phyloP scores from a whole-genome alignment of 2,113 vertebrate genomes.

The Salvelinus sp. region DNA sequence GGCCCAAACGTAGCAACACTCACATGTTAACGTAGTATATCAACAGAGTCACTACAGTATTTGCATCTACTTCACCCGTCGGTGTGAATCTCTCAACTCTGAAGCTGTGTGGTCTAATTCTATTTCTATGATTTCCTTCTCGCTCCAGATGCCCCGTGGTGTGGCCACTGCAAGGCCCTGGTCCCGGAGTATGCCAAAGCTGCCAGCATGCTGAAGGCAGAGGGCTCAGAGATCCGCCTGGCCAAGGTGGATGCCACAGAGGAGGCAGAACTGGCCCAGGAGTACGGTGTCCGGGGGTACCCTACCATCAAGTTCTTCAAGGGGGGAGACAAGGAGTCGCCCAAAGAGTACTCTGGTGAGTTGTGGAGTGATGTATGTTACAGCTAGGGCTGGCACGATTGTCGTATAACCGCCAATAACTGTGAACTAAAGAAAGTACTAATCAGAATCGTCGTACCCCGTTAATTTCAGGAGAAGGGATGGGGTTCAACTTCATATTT shows the following conservation, averaged over 20 bases:
- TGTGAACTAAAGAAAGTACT: too few species aligned
- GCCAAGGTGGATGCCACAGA: constrained; percentile 96
- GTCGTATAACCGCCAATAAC: too few species aligned
- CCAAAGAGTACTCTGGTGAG: constrained; percentile 92
- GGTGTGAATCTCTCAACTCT: background rate
- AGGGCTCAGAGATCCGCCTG: constrained; percentile 85
- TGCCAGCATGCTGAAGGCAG: constrained; percentile 82
- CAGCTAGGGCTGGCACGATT: too few species aligned
- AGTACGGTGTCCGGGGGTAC: constrained; percentile 89
- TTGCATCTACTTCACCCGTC: background rate
- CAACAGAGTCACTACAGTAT: background rate
- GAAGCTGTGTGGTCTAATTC: background rate
- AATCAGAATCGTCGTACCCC: too few species aligned
- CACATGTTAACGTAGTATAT: background rate
- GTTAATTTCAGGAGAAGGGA: too few species aligned
- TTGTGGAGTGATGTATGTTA: rapidly evolving
- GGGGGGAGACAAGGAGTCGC: constrained; percentile 84
- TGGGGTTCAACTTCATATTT: too few species aligned
- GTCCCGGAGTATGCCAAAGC: constrained; percentile 93
- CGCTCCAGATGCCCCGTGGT: constrained; percentile 92
- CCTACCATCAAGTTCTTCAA: constrained; percentile 98
- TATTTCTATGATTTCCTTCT: background rate
- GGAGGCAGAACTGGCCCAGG: constrained; percentile 91
- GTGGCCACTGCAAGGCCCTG: constrained; percentile 96
- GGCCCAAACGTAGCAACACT: background rate